A percentile compares a stretch with the other conserved stretches of the same genome.
Evolutionary conservation across 2,888 invertebrate genomes (phyloP).

Genomic region (Callosobruchus maculatus): DNA sequence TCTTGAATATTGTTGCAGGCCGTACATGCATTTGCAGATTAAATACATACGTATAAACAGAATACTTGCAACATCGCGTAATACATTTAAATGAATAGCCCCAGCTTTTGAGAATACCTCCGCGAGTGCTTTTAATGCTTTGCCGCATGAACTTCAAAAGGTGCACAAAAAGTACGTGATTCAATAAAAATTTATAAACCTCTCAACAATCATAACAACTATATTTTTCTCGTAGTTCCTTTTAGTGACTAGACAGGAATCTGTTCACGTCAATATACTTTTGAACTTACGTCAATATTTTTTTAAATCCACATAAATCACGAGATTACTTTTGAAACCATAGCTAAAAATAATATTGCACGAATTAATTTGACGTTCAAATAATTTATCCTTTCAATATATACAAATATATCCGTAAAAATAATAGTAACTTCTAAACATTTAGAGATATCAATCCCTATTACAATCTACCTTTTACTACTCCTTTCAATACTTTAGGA

Average conservation of each 20-base stretch:
- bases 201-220: background rate
- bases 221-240: constrained; percentile 13
- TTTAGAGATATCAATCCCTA: background rate
- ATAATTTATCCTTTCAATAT: background rate
- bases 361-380: background rate
- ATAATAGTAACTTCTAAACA: background rate
- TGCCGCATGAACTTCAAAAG: background rate
- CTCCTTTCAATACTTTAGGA: background rate
- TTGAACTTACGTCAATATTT: background rate
- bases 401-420: background rate
- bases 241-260: constrained; percentile 32
- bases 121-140: background rate
- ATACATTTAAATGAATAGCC: too few relatives aligned
- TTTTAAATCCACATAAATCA: background rate
- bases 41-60: too few relatives aligned
- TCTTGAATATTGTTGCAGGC: too few relatives aligned
- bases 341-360: background rate
- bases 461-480: background rate
- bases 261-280: background rate
- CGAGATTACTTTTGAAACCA: background rate
- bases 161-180: background rate
- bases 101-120: background rate
- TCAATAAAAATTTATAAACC: background rate
- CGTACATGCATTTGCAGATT: too few relatives aligned
- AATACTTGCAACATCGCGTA: too few relatives aligned